These are phyloP conservation scores for Catocala fraxini DNA, from an alignment of 2,888 invertebrate species.

Conservation along the genomic window DNA sequence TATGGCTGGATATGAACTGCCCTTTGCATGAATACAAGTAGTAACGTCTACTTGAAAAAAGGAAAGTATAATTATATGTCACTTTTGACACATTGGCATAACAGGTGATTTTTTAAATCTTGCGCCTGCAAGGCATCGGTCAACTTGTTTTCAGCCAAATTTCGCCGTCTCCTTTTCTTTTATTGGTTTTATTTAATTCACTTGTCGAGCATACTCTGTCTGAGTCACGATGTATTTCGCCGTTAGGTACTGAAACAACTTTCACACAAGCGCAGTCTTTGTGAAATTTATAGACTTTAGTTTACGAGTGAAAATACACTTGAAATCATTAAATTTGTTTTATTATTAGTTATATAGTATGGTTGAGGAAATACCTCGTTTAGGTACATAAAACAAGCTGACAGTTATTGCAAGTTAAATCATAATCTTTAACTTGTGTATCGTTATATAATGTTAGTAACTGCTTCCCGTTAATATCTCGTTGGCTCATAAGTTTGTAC, in stretches of 20 bases:
- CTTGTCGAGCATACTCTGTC: slow-evolving; percentile 19
- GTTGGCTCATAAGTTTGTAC: no score
- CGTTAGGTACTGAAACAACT: slow-evolving; percentile 7
- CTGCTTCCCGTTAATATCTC: no score
- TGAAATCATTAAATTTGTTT: background rate
- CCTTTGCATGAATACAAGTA: no score
- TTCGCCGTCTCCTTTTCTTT: background rate
- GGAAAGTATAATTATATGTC: background rate
- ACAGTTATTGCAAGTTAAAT: no score
- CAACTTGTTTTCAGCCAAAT: background rate
- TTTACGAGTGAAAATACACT: slow-evolving; percentile 22
- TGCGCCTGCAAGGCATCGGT: no score
- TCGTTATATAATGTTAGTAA: no score
- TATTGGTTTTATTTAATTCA: background rate
- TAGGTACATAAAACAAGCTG: background rate
- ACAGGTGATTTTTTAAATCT: no score
- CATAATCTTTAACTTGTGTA: background rate
- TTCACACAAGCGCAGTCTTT: slow-evolving; percentile 21
- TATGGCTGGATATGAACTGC: no score
- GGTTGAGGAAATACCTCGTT: background rate
- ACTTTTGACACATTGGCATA: background rate
- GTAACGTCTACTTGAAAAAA: no score
- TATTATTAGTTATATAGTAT: background rate
- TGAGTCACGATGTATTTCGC: slow-evolving; percentile 25
- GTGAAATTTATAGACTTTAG: slow-evolving; percentile 14